Evolutionary conservation across 64 coral and sea anemone species (phyloP).

Genomic region (Dendronephthya gigantea): DNA sequence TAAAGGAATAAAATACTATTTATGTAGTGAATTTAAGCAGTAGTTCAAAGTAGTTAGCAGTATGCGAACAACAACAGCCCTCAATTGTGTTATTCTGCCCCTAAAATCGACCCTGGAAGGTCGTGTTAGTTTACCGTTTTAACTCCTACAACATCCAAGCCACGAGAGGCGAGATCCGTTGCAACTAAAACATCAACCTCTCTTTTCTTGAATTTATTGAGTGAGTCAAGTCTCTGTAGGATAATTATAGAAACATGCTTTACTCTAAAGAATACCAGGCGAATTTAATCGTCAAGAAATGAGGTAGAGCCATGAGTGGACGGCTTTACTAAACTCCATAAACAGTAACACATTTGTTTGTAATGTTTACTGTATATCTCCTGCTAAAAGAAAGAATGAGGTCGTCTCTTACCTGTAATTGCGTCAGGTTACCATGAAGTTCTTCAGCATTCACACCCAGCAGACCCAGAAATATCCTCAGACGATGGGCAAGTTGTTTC

Average conservation of each 20-base stretch:
- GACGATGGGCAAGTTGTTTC: slow-evolving; percentile 60
- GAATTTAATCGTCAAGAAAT: too few species aligned
- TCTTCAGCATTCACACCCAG: slow-evolving; percentile 75
- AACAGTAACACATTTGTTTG: neutral
- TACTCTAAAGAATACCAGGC: too few species aligned
- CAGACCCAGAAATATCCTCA: slow-evolving; percentile 69
- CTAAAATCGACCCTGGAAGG: neutral
- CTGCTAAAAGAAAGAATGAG: too few species aligned
- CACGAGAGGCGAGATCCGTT: slow-evolving; percentile 73
- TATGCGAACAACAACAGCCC: too few species aligned
- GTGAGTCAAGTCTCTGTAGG: slow-evolving; percentile 61
- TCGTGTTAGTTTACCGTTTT: slow-evolving; percentile 96
- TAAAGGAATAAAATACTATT: too few species aligned
- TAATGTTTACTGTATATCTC: too few species aligned
- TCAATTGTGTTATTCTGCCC: too few species aligned
- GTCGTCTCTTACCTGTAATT: slow-evolving; percentile 51
- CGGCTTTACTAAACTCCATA: too few species aligned
- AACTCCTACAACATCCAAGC: slow-evolving; percentile 80
- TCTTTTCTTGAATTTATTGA: slow-evolving; percentile 74
- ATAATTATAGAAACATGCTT: too few species aligned
- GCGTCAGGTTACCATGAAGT: slow-evolving; percentile 87
- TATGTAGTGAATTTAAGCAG: too few species aligned
- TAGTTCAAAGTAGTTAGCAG: too few species aligned
- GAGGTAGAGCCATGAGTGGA: too few species aligned
- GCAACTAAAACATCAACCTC: slow-evolving; percentile 75